phyloP scores from a whole-genome alignment of 1,140 invertebrate species.

The Pseudomyrmex sp. region DNA sequence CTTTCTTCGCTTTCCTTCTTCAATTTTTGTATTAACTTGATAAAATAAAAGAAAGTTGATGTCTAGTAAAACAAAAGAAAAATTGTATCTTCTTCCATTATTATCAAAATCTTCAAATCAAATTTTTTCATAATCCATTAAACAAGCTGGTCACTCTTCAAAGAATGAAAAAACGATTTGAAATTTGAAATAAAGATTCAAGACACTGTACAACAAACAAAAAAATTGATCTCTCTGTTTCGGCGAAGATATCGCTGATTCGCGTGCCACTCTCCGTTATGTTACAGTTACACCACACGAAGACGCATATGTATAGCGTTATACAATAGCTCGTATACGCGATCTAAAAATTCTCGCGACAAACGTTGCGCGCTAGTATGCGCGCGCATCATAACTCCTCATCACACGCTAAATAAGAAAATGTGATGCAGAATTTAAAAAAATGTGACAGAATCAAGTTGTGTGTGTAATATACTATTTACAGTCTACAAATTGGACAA shows the following conservation, averaged over 20 bases:
- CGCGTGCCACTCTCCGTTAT: neutral
- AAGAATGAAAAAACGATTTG: neutral
- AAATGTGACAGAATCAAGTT: neutral
- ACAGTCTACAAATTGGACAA: neutral
- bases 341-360: constrained; percentile 16
- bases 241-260: constrained; percentile 3
- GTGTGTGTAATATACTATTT: neutral
- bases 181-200: neutral
- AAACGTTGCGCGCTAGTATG: neutral
- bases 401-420: constrained; percentile 1
- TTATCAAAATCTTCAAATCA: neutral
- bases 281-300: neutral
- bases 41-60: neutral
- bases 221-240: constrained; percentile 1
- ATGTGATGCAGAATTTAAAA: neutral
- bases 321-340: constrained; percentile 13
- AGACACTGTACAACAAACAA: neutral
- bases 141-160: neutral
- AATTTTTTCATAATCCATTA: neutral
- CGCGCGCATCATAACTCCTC: too few species aligned
- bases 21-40: neutral
- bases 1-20: neutral
- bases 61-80: neutral
- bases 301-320: neutral
- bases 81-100: neutral